Base-by-base conservation (phyloP, 2,888 invertebrate genomes). In the Microdon myrmicae region DNA sequence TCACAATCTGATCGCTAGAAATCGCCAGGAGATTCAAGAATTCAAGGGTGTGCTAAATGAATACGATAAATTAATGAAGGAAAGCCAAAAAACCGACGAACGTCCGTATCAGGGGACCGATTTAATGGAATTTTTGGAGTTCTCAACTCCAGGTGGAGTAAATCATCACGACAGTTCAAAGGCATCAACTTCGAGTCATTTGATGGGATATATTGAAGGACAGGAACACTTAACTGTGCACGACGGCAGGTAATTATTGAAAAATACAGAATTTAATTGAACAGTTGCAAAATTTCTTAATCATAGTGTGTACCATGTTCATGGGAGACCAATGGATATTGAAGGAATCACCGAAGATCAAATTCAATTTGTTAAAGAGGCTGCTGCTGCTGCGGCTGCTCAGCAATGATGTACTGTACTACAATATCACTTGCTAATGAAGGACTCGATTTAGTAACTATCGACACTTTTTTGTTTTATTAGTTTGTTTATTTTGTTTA, bases 61-160 rank as follows among this genome's bases (percentile, higher is more conserved):
- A 34, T 79, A 79, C 54, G 76, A 79, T 20, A 77, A 79, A 51
- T 67, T 79, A 3, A 78, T 77, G 77, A 78, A 79, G 61, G 78
- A 79, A 64, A 79, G 78, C 34, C 77, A 78, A 60, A 76, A 71
- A 60, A 74, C 78, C 73, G 76, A 77, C 41, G 76, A 75, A 20
- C 69, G 73, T 17, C 75, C 75, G 5, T 75, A 74, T 47, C 76
- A 74, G n/a, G 77, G 76, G 32, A 73, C 71, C 13, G 77, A 78
- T 29, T 75, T 75, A 41, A 73, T 78, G 39, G 76, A 75, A 60
- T 76, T 77, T 16, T 67, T 78, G 1, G 79, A 79, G 41, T 73
- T 75, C 19, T 71, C 73, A 3, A 69, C 59, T 2, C 44, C 32
- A 13, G 29, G 31, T n/a, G 43, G 43, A 4, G 32, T 16, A 9